Conservation (phyloP, 2,113 vertebrate species). For the Paraplagusia blochii region DNA sequence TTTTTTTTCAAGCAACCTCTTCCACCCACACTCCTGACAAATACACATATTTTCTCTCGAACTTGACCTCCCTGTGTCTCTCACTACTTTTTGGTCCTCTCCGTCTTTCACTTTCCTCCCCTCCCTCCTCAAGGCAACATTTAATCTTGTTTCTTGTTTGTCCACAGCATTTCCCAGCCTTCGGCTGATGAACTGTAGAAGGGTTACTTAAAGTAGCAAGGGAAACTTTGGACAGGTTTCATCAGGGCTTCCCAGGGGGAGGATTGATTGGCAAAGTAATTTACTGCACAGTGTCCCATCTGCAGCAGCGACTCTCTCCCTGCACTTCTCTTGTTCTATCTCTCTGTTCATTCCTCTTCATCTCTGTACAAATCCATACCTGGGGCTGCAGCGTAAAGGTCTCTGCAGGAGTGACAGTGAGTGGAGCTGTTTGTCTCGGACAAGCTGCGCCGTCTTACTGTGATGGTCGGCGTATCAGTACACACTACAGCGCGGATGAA, state of each 20-base stretch:
- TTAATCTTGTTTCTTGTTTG: conserved; percentile 71
- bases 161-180: conserved; percentile 53
- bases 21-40: neutral
- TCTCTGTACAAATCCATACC: conserved; percentile 53
- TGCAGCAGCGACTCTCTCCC: conserved; percentile 34
- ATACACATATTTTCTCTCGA: conserved; percentile 12
- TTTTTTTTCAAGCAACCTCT: conserved; percentile 13
- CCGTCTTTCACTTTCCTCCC: conserved; percentile 19
- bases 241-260: conserved; percentile 61
- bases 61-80: conserved; percentile 30
- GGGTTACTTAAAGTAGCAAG: conserved; percentile 68
- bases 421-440: conserved; percentile 34
- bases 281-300: conserved; percentile 70
- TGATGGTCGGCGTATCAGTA: conserved; percentile 20
- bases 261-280: conserved; percentile 81
- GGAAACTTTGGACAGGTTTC: conserved; percentile 75
- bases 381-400: conserved; percentile 53
- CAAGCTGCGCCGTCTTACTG: conserved; percentile 25
- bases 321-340: conserved; percentile 52
- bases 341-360: conserved; percentile 40
- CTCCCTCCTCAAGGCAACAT: conserved; percentile 51
- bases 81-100: conserved; percentile 7
- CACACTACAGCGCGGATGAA: conserved; percentile 30
- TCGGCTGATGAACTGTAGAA: conserved; percentile 70
- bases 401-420: conserved; percentile 33